phyloP scores from a whole-genome alignment of 2,797 vertebrate species.

The Toxotes lorentzi region DNA sequence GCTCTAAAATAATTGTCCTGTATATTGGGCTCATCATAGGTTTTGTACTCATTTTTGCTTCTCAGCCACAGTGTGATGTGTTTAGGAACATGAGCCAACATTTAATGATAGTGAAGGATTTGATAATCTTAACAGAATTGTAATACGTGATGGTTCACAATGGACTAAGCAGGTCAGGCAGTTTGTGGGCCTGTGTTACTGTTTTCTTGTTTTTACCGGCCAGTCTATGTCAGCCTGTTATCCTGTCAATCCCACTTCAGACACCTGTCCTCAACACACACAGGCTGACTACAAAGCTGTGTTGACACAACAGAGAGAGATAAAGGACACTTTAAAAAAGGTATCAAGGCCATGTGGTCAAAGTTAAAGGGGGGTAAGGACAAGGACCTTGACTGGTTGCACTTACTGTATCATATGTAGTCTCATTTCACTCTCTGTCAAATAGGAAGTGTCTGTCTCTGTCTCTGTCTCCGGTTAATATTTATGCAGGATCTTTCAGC shows the following conservation, averaged over 20 bases:
- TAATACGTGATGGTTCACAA: conserved; percentile 13
- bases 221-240: conserved; percentile 28
- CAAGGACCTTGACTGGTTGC: conserved; percentile 32
- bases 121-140: background rate
- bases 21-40: background rate
- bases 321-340: conserved; percentile 17
- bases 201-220: background rate
- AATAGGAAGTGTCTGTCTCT: conserved; percentile 30
- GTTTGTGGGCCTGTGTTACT: conserved; percentile 2
- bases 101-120: background rate
- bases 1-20: conserved; percentile 1
- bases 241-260: conserved; percentile 50
- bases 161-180: background rate
- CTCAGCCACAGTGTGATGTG: conserved; percentile 8
- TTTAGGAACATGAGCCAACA: background rate
- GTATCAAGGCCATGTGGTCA: conserved; percentile 34
- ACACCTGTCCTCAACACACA: conserved; percentile 52
- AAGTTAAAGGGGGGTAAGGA: conserved; percentile 49
- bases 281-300: conserved; percentile 37
- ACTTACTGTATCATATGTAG: background rate
- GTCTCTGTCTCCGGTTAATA: conserved; percentile 23
- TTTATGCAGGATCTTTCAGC: conserved; percentile 14
- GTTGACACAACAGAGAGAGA: conserved; percentile 62
- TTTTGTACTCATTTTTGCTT: background rate
- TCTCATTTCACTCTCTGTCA: conserved; percentile 30